These are phyloP conservation scores for Cheilinus undulatus DNA, from an alignment of 2,113 vertebrate genomes.

Conservation along the genomic window DNA sequence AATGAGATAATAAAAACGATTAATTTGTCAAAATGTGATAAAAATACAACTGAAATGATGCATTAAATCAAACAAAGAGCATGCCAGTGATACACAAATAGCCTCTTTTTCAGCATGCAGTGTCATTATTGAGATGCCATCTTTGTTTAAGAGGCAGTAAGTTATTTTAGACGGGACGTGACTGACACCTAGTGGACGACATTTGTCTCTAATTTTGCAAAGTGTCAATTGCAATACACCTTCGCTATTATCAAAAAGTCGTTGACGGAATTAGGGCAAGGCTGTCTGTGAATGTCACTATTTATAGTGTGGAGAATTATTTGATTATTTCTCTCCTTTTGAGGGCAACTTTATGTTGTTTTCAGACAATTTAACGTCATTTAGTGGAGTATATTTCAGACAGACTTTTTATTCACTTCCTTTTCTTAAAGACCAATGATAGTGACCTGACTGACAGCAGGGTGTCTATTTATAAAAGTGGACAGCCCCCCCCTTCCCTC, in stretches of 20 bases:
- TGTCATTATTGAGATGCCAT: conserved; percentile 47
- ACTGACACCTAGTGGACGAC: conserved; percentile 67
- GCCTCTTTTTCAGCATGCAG: conserved; percentile 7
- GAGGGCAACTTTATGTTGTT: not conserved
- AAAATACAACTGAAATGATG: too few species aligned
- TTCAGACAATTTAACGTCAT: too few species aligned
- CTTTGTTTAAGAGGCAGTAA: conserved; percentile 8
- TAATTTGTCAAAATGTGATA: too few species aligned
- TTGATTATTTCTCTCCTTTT: not conserved
- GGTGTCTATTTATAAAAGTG: conserved; percentile 21
- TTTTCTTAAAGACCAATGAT: not conserved
- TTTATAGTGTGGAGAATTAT: not conserved
- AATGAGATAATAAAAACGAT: too few species aligned
- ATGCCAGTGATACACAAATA: conserved; percentile 33
- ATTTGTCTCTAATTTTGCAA: conserved; percentile 3
- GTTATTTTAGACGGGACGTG: not conserved
- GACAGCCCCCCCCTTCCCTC: too few species aligned
- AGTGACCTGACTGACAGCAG: conserved; percentile 1
- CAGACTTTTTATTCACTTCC: not conserved
- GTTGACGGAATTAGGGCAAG: not conserved
- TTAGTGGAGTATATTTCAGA: too few species aligned
- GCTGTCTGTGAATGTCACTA: not conserved
- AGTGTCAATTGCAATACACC: not conserved
- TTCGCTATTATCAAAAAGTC: not conserved
- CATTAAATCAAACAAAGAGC: too few species aligned